Conservation (phyloP, 1,140 invertebrate genomes). For the Hylyphantes graminicola region DNA sequence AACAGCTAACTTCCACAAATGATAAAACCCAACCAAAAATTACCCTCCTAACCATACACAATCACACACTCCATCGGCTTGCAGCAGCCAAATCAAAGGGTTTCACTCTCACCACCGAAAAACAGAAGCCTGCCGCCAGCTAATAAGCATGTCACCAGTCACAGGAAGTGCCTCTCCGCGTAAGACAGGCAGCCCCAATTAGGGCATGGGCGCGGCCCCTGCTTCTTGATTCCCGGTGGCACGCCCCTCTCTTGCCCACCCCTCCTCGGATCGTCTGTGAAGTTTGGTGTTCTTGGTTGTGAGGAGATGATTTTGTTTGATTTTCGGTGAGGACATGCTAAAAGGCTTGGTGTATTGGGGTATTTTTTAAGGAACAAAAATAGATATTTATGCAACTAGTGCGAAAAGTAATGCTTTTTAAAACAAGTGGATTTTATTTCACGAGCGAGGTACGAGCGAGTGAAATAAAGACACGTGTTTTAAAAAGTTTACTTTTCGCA, state of each 20-base stretch:
- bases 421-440: too few species aligned
- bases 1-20: neutral
- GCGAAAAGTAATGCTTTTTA: too few species aligned
- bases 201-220: neutral
- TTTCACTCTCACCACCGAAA: neutral
- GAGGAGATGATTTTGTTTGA: neutral
- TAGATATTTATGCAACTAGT: too few species aligned
- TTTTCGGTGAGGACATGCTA: too few species aligned
- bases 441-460: too few species aligned
- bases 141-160: neutral
- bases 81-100: neutral
- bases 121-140: neutral
- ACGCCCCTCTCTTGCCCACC: neutral
- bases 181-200: conserved; percentile 30
- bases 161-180: neutral
- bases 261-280: neutral
- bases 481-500: too few species aligned
- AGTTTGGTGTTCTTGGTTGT: neutral
- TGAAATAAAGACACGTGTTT: too few species aligned
- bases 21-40: neutral
- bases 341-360: too few species aligned
- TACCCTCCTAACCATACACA: neutral
- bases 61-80: neutral
- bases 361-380: too few species aligned
- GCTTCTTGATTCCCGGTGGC: neutral